Evolutionary conservation across 2,888 invertebrate genomes (phyloP).

Genomic region (Acrocyrtus sp.): DNA sequence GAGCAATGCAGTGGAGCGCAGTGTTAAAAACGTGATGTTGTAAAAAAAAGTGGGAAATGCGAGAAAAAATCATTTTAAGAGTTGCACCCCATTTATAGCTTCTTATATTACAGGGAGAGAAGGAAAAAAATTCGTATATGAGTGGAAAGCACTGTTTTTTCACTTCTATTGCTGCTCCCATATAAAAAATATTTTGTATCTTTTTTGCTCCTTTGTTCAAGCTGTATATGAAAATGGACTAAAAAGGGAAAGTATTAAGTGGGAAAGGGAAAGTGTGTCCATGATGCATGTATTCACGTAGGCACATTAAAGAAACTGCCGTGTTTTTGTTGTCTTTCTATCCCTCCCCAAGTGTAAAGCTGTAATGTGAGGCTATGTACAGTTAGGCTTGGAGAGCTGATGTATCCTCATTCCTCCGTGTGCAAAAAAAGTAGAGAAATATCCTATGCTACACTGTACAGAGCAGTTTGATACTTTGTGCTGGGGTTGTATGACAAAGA

Average conservation of each 20-base stretch:
- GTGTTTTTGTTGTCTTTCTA: neutral
- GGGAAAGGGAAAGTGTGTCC: neutral
- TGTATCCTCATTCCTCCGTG: too few species aligned
- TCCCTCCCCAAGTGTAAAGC: neutral
- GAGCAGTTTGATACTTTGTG: neutral
- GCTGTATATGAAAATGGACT: neutral
- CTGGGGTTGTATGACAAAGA: conserved; percentile 43
- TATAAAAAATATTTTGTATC: neutral
- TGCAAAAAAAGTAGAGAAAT: too few species aligned
- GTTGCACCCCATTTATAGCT: conserved; percentile 9
- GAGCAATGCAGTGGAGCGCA: conserved; percentile 2
- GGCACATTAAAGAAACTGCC: neutral
- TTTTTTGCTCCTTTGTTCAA: neutral
- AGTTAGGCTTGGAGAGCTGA: too few species aligned
- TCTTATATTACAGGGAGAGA: neutral
- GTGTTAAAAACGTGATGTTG: conserved; percentile 32
- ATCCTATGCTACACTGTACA: too few species aligned
- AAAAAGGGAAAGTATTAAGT: neutral
- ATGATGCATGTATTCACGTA: neutral
- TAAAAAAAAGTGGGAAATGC: conserved; percentile 12
- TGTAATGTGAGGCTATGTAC: neutral
- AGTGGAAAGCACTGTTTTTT: neutral
- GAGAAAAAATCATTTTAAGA: conserved; percentile 1
- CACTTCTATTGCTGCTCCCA: neutral
- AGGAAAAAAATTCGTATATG: too few species aligned